Evolutionary conservation across 2,888 invertebrate species (phyloP).

Genomic region (Cryptocheilus praepositus): DNA sequence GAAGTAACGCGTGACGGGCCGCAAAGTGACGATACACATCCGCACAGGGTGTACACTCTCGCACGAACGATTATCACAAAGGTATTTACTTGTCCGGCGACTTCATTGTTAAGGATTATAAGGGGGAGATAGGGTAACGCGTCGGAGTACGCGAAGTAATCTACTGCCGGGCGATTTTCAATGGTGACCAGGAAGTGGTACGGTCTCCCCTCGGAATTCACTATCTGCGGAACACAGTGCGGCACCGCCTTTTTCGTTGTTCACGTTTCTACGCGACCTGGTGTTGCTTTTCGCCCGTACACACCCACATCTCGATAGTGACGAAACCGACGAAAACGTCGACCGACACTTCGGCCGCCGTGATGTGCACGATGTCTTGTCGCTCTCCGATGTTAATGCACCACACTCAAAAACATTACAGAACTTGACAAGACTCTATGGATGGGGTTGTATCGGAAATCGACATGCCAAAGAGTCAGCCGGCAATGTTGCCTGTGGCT

Average conservation of each 20-base stretch:
- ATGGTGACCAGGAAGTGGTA: neutral
- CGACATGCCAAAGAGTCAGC: too few relatives aligned
- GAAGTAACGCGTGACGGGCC: slow-evolving; percentile 45
- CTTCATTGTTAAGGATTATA: slow-evolving; percentile 1
- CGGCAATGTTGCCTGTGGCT: too few relatives aligned
- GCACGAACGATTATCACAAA: slow-evolving; percentile 19
- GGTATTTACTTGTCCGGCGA: slow-evolving; percentile 31
- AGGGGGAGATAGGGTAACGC: neutral
- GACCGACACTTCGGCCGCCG: neutral
- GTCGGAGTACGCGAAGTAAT: slow-evolving; percentile 14
- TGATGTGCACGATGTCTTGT: neutral
- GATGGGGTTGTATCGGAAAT: too few relatives aligned
- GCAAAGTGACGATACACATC: slow-evolving; percentile 21
- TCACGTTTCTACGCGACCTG: slow-evolving; percentile 40
- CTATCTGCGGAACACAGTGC: slow-evolving; percentile 26
- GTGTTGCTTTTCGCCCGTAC: slow-evolving; percentile 15
- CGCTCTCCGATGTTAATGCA: too few relatives aligned
- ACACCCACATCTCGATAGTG: slow-evolving; percentile 2
- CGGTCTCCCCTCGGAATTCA: neutral
- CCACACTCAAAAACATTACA: too few relatives aligned
- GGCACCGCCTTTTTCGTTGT: slow-evolving; percentile 71
- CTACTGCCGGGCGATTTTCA: slow-evolving; percentile 3
- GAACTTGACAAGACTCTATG: too few relatives aligned
- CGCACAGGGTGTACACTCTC: neutral
- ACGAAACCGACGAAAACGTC: neutral